These are phyloP conservation scores for Enteromius trimaculatus DNA, from an alignment of 2,797 vertebrate genomes.

Conservation along the genomic window DNA sequence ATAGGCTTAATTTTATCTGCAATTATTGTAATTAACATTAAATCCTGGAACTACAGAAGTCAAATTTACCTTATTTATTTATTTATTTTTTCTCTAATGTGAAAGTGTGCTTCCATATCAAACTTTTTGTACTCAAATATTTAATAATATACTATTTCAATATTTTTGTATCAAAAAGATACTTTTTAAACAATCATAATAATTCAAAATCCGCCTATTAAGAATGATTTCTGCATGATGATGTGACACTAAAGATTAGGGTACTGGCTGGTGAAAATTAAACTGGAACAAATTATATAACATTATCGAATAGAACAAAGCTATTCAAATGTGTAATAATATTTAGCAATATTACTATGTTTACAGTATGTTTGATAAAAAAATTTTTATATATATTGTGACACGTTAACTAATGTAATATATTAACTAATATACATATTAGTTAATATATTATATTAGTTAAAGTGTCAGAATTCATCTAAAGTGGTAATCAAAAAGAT, in stretches of 20 bases:
- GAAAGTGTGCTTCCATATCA: background rate
- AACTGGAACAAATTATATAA: background rate
- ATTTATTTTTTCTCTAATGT: background rate
- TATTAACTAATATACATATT: too few relatives aligned
- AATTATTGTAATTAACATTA: background rate
- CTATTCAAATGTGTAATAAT: background rate
- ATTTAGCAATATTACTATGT: background rate
- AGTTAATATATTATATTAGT: background rate
- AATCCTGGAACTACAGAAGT: background rate
- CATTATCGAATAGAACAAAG: too few relatives aligned
- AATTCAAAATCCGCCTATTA: background rate
- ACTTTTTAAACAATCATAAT: background rate
- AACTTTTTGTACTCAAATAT: background rate
- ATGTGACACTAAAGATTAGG: background rate
- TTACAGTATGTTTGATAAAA: background rate
- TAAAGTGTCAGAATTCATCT: background rate
- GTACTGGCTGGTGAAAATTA: background rate
- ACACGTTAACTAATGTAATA: too few relatives aligned
- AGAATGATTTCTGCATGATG: background rate
- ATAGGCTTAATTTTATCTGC: background rate
- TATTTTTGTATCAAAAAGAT: background rate
- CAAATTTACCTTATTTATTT: background rate
- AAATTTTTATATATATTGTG: too few relatives aligned
- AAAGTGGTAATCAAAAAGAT: background rate
- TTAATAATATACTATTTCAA: background rate